phyloP scores from a whole-genome alignment of 2,797 vertebrate genomes.

The Falco peregrinus region DNA sequence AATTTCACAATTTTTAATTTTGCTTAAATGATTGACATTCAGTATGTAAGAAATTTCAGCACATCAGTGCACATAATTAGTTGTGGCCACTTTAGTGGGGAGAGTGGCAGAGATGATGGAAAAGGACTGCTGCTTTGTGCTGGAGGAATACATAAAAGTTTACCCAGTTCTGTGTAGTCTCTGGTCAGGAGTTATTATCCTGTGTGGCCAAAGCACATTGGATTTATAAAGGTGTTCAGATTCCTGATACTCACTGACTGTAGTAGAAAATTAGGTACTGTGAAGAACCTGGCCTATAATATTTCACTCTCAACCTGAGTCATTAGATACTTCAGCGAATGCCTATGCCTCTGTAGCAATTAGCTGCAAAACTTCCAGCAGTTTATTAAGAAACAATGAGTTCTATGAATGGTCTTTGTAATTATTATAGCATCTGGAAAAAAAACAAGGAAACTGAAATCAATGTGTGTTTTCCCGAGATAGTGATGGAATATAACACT shows the following conservation, averaged over 20 bases:
- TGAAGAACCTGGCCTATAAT: background rate
- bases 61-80: background rate
- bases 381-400: background rate
- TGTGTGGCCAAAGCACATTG: background rate
- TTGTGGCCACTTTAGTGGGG: accelerated
- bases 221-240: background rate
- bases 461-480: background rate
- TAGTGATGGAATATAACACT: background rate
- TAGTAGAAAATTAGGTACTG: background rate
- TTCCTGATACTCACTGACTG: background rate
- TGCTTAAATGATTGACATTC: background rate
- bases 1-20: background rate
- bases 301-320: background rate
- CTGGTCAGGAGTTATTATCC: background rate
- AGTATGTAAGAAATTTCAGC: background rate
- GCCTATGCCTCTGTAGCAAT: background rate
- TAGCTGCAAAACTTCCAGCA: background rate
- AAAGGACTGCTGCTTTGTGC: background rate
- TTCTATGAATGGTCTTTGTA: background rate
- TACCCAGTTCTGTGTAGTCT: background rate
- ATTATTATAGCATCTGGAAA: background rate
- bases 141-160: background rate
- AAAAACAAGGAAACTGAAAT: background rate
- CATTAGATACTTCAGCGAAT: background rate
- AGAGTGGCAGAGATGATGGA: background rate